Conservation (phyloP, 2,797 vertebrate genomes). For the Aulostomus chinensis region DNA sequence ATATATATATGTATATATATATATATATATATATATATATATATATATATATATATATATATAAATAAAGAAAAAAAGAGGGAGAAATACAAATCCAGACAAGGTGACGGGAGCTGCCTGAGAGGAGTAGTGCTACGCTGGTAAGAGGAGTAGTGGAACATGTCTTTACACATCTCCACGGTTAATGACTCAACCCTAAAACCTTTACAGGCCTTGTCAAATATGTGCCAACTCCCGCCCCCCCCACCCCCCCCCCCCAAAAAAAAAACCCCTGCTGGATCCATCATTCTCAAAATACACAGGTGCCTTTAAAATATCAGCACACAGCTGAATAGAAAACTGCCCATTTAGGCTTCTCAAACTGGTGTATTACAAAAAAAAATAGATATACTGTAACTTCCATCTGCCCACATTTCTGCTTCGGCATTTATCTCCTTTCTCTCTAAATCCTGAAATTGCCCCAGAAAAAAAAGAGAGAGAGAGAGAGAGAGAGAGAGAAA, state of each 20-base stretch:
- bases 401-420: slow-evolving; percentile 82
- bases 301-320: slow-evolving; percentile 69
- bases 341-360: slow-evolving; percentile 68
- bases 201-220: slow-evolving; percentile 68
- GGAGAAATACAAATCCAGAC: slow-evolving; percentile 16
- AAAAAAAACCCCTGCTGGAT: no score
- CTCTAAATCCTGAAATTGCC: slow-evolving; percentile 97
- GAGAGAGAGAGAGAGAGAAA: background rate
- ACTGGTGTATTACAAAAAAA: slow-evolving; percentile 83
- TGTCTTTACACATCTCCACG: slow-evolving; percentile 63
- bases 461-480: slow-evolving; percentile 72
- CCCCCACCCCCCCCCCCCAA: slow-evolving; percentile 4
- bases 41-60: no score
- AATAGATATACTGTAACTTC: slow-evolving; percentile 79
- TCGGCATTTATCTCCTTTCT: slow-evolving; percentile 95
- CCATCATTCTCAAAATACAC: slow-evolving; percentile 68
- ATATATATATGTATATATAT: no score
- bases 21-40: no score
- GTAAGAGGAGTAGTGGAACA: slow-evolving; percentile 61
- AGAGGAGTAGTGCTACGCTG: slow-evolving; percentile 42
- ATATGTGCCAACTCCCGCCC: slow-evolving; percentile 38
- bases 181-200: slow-evolving; percentile 72
- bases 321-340: slow-evolving; percentile 34
- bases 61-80: no score
- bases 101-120: slow-evolving; percentile 22